Evolutionary conservation across 2,888 invertebrate species (phyloP), one percentile per base, ranked within the genome.

Genomic region (Phaonia tiefii): DNA sequence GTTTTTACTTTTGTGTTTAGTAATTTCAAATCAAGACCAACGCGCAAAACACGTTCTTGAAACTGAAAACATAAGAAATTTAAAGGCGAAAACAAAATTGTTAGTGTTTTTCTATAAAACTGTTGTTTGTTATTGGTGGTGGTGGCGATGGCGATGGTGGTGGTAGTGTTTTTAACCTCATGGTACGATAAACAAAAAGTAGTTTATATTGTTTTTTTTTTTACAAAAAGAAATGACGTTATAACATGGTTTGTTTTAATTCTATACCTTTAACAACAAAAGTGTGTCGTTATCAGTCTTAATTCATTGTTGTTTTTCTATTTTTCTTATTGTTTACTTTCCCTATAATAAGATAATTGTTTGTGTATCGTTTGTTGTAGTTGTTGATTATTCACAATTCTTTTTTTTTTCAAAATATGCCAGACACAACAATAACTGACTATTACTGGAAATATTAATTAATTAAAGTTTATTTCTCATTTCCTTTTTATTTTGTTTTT

Each of bases 31-130:
- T 72, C 71, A 67, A 75, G 70, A 75, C 79, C 75, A 79, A 79
- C 39, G 71, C 65, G 71, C 79, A 75, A 71, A 79, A 75, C 79
- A 75, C 75, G 79, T 80, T 79, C 72, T 67, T 71, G 60, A 72
- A 75, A 66, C 5, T 42, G n/a, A 70, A 69, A 25, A 54, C 13
- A 31, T 44, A 17, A 25, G 37, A 22, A 56, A 26, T 75, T 44
- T 51, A 39, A 49, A 69, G 20, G 22, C 44, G 11, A 26, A 71
- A 31, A 3, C 39, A 49, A 22, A 58, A 58, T 31, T 31, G 31
- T 31, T 31, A 31, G 31, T 31, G 8, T 31, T 31, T 8, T 5
- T 31, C 8, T 44, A 25, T n/a, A 44, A 49, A 60, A 54, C 4
- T n/a, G 20, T 46, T 31, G 26, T 65, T 31, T 31, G 31, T 31